phyloP scores from a whole-genome alignment of 2,888 invertebrate genomes.

The Dysmachus trigonus region DNA sequence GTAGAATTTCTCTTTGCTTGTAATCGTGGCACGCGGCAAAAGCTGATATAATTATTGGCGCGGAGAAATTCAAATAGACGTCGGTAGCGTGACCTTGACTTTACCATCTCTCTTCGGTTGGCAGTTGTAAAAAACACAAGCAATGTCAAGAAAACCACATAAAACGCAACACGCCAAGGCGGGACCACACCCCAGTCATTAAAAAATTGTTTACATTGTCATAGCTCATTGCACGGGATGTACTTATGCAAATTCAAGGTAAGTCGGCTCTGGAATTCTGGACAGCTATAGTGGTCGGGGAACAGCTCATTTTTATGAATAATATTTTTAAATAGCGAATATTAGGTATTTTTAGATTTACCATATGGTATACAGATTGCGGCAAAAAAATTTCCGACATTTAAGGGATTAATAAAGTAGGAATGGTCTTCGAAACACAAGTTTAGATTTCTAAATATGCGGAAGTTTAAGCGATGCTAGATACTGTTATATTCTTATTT shows the following conservation, averaged over 20 bases:
- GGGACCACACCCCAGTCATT: conserved; percentile 2
- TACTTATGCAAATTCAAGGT: conserved; percentile 23
- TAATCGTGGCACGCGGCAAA: neutral
- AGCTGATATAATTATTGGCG: neutral
- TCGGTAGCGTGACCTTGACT: neutral
- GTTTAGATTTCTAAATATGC: too few relatives aligned
- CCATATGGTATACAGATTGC: neutral
- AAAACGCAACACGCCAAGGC: neutral
- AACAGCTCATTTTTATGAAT: neutral
- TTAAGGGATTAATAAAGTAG: too few relatives aligned
- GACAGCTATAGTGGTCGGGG: neutral
- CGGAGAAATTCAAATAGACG: neutral
- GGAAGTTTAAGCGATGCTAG: too few relatives aligned
- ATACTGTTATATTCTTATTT: too few relatives aligned
- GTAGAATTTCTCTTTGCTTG: neutral
- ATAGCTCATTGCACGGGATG: conserved; percentile 5
- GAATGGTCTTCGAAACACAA: too few relatives aligned
- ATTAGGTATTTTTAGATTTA: neutral
- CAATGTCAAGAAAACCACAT: neutral
- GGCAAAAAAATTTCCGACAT: neutral
- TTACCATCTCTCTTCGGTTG: neutral
- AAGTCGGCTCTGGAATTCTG: neutral
- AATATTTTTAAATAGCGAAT: neutral
- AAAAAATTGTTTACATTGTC: conserved; percentile 28
- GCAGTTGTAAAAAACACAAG: neutral